Conservation (phyloP, 2,888 invertebrate species). For the Leucophenga montana region DNA sequence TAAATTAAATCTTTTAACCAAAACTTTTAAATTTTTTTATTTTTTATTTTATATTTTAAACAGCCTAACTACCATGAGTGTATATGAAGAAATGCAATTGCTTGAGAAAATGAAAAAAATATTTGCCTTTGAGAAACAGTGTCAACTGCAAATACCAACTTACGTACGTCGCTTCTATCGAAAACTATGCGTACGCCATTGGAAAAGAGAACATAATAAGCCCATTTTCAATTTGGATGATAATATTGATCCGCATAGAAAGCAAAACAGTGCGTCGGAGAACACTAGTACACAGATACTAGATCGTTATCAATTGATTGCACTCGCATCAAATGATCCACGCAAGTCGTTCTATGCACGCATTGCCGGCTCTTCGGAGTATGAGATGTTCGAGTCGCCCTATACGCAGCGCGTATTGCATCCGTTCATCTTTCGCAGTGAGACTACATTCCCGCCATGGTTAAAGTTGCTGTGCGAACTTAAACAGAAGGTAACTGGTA, state of each 20-base stretch:
- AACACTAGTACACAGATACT: conserved; percentile 57
- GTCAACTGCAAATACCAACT: conserved; percentile 63
- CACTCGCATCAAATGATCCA: conserved; percentile 52
- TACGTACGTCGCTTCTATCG: conserved; percentile 75
- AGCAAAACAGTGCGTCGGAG: conserved; percentile 31
- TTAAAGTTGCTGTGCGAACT: conserved; percentile 76
- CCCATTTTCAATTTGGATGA: conserved; percentile 77
- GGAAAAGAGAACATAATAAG: conserved; percentile 76
- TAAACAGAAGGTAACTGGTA: conserved; percentile 70
- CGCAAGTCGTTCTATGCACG: conserved; percentile 73
- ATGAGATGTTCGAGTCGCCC: conserved; percentile 79
- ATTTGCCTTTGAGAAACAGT: conserved; percentile 54
- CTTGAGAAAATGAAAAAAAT: conserved; percentile 63
- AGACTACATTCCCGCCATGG: conserved; percentile 80
- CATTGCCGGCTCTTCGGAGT: conserved; percentile 75
- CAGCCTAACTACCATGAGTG: conserved; percentile 63
- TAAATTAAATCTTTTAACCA: too few relatives aligned
- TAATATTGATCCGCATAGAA: conserved; percentile 42
- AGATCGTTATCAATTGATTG: conserved; percentile 70
- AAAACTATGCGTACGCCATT: conserved; percentile 76
- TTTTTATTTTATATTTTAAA: conserved; percentile 4
- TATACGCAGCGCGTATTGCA: conserved; percentile 83
- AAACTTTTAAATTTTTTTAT: too few relatives aligned
- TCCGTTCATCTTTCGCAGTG: conserved; percentile 88
- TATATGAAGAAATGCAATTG: conserved; percentile 69